A percentile compares a stretch with the other conserved stretches of the same genome.
Evolutionary conservation across 1,140 invertebrate genomes (phyloP).

Genomic region (Lepidurus packardi): DNA sequence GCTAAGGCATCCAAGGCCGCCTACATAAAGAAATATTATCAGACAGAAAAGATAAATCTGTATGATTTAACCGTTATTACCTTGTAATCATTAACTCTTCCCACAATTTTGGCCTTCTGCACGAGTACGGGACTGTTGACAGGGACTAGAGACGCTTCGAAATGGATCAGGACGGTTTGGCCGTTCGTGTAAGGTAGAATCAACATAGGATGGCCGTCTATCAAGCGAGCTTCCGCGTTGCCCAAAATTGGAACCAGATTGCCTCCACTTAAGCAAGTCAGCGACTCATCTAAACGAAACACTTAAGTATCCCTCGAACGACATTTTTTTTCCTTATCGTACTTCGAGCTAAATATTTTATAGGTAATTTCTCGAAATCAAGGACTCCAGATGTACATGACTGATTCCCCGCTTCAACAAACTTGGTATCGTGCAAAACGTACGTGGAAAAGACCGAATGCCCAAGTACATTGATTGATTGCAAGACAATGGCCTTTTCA

Average conservation of each 20-base stretch:
- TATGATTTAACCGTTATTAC: neutral
- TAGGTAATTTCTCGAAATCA: neutral
- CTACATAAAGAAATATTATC: neutral
- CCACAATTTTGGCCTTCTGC: neutral
- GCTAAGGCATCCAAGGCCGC: neutral
- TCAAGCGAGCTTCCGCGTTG: neutral
- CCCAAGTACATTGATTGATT: neutral
- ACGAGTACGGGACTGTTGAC: neutral
- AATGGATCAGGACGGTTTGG: neutral
- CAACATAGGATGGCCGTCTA: neutral
- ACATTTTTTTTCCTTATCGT: neutral
- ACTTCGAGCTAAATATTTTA: neutral
- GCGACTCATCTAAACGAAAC: neutral
- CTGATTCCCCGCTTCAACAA: neutral
- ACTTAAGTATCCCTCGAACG: neutral
- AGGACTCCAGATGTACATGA: neutral
- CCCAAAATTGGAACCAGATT: neutral
- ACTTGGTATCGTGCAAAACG: neutral
- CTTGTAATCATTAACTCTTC: neutral
- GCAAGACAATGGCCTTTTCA: neutral
- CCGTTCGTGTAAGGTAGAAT: neutral
- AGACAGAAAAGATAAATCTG: neutral
- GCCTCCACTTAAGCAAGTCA: neutral
- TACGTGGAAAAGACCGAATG: neutral
- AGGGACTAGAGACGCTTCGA: neutral